A percentile compares a stretch with the other conserved stretches of the same genome.
phyloP scores from a whole-genome alignment of 2,113 vertebrate genomes.

The Eulemur macaco region DNA sequence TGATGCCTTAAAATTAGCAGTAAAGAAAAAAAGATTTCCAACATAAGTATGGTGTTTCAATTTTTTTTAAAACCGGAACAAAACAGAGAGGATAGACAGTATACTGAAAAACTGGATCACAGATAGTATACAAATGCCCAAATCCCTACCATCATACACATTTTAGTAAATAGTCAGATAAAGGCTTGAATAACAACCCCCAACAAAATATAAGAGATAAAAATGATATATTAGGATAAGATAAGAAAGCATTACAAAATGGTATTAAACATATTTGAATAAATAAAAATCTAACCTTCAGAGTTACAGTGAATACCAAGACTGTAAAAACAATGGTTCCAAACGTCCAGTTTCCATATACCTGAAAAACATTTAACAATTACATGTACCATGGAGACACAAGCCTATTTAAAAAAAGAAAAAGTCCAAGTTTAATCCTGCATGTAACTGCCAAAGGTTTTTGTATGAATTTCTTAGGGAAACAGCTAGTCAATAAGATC shows the following conservation, averaged over 20 bases:
- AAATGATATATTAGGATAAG: not conserved
- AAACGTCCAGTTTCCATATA: slow-evolving; percentile 97
- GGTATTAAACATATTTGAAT: slow-evolving; percentile 56
- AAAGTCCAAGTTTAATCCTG: slow-evolving; percentile 52
- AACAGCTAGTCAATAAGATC: slow-evolving; percentile 3
- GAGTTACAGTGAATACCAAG: slow-evolving; percentile 97
- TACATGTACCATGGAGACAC: slow-evolving; percentile 19
- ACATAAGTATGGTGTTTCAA: not conserved
- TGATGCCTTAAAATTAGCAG: slow-evolving; percentile 25
- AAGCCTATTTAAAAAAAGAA: not conserved
- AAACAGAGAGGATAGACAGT: not conserved
- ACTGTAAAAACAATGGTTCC: slow-evolving; percentile 97
- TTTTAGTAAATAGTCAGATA: slow-evolving; percentile 40
- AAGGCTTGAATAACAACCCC: not conserved
- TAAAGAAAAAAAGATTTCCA: slow-evolving; percentile 34
- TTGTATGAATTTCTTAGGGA: slow-evolving; percentile 47
- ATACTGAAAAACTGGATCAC: slow-evolving; percentile 7
- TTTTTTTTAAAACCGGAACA: slow-evolving; percentile 20
- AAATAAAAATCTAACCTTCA: slow-evolving; percentile 89
- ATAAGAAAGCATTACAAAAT: slow-evolving; percentile 23
- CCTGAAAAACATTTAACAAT: slow-evolving; percentile 86
- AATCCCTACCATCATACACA: slow-evolving; percentile 6
- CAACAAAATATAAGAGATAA: slow-evolving; percentile 18
- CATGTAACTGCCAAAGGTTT: not conserved
- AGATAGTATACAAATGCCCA: slow-evolving; percentile 30